These are phyloP conservation scores for Mythimna loreyi DNA, from an alignment of 2,888 invertebrate species.

Conservation along the genomic window DNA sequence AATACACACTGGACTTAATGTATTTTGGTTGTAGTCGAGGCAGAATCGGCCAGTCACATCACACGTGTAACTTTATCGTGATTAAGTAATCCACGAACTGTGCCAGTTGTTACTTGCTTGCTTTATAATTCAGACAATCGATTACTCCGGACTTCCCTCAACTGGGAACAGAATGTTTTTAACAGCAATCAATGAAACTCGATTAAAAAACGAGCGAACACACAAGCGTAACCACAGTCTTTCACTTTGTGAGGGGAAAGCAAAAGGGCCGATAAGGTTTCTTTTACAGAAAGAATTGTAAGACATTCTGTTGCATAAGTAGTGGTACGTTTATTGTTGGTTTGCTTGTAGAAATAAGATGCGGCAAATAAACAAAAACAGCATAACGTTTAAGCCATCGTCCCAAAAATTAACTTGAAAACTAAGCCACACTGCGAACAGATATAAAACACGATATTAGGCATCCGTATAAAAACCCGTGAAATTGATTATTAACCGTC, in stretches of 20 bases:
- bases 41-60: conserved; percentile 29
- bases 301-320: conserved; percentile 9
- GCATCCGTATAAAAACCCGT: neutral
- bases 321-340: neutral
- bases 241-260: neutral
- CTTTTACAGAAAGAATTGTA: neutral
- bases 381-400: neutral
- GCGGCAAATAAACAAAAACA: neutral
- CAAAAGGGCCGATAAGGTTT: conserved; percentile 11
- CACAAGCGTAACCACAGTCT: neutral
- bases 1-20: conserved; percentile 18
- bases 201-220: conserved; percentile 17
- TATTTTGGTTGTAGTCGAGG: conserved; percentile 34
- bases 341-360: neutral
- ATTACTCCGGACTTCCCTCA: conserved; percentile 10
- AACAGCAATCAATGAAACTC: conserved; percentile 12
- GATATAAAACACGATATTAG: conserved; percentile 6
- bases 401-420: neutral
- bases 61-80: conserved; percentile 31
- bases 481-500: neutral
- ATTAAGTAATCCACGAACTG: conserved; percentile 44
- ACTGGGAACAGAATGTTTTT: conserved; percentile 2
- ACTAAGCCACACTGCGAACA: too few relatives aligned
- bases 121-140: conserved; percentile 46
- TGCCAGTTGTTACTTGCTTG: conserved; percentile 20